phyloP scores from a whole-genome alignment of 2,888 invertebrate species.

The Drosophila macrothrix region DNA sequence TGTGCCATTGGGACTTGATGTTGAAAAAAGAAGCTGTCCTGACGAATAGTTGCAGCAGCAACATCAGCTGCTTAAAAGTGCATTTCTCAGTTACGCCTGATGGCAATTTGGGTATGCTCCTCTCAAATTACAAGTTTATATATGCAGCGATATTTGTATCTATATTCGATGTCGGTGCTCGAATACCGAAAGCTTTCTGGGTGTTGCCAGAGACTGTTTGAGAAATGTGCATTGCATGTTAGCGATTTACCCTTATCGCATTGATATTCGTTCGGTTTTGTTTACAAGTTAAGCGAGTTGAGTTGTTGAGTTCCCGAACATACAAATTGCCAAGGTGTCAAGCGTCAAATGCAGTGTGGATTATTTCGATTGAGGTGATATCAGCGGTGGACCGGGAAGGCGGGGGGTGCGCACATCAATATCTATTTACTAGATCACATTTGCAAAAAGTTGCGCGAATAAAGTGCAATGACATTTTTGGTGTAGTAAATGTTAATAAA shows the following conservation, averaged over 20 bases:
- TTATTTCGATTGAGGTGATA: conserved; percentile 46
- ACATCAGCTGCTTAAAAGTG: conserved; percentile 69
- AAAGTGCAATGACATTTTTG: conserved; percentile 36
- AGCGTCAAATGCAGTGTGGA: conserved; percentile 65
- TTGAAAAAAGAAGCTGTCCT: conserved; percentile 46
- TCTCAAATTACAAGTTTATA: conserved; percentile 72
- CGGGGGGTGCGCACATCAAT: conserved; percentile 58
- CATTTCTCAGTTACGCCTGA: conserved; percentile 76
- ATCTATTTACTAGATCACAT: conserved; percentile 67
- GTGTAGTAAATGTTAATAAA: conserved; percentile 29
- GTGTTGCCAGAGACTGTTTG: conserved; percentile 63
- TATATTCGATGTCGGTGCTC: conserved; percentile 42
- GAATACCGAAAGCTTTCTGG: conserved; percentile 63
- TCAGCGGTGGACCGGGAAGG: conserved; percentile 24
- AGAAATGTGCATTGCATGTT: conserved; percentile 73
- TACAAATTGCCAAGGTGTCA: conserved; percentile 79
- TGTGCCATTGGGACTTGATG: conserved; percentile 40
- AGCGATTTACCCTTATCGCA: conserved; percentile 66
- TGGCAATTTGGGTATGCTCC: conserved; percentile 75
- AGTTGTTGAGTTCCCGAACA: conserved; percentile 35
- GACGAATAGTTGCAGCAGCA: conserved; percentile 63
- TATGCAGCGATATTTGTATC: conserved; percentile 32
- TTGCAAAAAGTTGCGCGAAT: conserved; percentile 22
- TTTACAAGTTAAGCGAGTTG: conserved; percentile 56
- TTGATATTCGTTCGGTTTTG: conserved; percentile 46